These are phyloP conservation scores for Latrodectus hesperus DNA, from an alignment of 2,888 invertebrate genomes.

Conservation along the genomic window DNA sequence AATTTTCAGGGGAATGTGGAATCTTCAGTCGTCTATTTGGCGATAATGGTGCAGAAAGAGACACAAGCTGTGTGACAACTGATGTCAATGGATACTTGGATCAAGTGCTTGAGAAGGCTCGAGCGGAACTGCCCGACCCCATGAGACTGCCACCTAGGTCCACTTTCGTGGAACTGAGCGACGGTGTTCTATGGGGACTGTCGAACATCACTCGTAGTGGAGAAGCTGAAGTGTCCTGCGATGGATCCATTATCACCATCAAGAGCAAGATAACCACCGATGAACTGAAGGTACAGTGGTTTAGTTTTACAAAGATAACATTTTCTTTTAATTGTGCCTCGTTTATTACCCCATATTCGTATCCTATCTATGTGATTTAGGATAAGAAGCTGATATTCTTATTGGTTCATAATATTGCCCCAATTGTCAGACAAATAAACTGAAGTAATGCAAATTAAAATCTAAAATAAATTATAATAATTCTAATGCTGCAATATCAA, in stretches of 20 bases:
- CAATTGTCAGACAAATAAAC: not conserved
- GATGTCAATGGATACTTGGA: conserved; percentile 47
- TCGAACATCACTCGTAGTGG: conserved; percentile 31
- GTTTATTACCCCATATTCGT: not conserved
- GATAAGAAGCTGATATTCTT: not conserved
- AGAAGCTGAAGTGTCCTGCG: conserved; percentile 14
- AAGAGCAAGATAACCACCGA: conserved; percentile 39
- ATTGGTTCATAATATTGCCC: not conserved
- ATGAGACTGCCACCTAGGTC: conserved; percentile 51
- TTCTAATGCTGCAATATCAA: too few relatives aligned
- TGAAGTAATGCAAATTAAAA: too few relatives aligned
- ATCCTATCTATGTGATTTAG: not conserved
- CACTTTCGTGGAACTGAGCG: conserved; percentile 41
- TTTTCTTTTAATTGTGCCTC: not conserved
- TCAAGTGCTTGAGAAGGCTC: conserved; percentile 27
- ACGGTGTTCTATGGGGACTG: conserved; percentile 53
- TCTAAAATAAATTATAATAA: too few relatives aligned
- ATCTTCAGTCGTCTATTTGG: not conserved
- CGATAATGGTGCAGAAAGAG: not conserved
- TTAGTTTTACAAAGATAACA: not conserved
- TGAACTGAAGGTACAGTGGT: conserved; percentile 48
- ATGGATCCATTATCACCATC: conserved; percentile 20
- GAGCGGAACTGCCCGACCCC: conserved; percentile 39
- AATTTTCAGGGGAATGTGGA: not conserved
- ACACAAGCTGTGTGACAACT: conserved; percentile 21